phyloP scores from a whole-genome alignment of 1,140 invertebrate genomes.

The Pogonomyrmex californicus region DNA sequence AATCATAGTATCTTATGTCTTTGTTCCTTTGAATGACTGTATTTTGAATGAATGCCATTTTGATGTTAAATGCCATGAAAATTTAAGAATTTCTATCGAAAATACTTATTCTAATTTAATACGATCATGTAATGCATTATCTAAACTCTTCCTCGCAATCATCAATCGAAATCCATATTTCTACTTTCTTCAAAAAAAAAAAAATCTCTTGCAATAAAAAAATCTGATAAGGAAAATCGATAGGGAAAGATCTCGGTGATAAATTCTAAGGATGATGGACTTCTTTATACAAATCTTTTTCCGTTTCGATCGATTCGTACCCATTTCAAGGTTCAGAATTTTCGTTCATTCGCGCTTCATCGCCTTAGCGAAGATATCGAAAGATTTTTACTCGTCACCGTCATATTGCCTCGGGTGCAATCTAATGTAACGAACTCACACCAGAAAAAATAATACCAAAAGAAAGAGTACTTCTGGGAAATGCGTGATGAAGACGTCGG shows the following conservation, averaged over 20 bases:
- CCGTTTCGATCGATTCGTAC: neutral
- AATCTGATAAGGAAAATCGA: neutral
- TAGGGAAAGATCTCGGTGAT: conserved; percentile 9
- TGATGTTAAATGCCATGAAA: neutral
- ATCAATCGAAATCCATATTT: conserved; percentile 36
- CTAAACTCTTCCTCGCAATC: neutral
- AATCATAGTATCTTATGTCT: conserved; percentile 50
- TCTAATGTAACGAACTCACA: conserved; percentile 46
- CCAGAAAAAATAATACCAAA: neutral
- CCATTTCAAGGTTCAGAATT: neutral
- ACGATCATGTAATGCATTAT: neutral
- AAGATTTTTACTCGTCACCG: conserved; percentile 48
- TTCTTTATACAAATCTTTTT: conserved; percentile 17
- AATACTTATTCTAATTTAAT: neutral
- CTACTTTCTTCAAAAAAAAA: neutral
- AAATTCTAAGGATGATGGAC: conserved; percentile 21
- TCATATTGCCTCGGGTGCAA: neutral
- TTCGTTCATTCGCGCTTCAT: conserved; percentile 13
- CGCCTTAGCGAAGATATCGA: conserved; percentile 2
- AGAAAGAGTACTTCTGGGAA: conserved; percentile 24
- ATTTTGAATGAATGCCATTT: neutral
- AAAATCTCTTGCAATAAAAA: conserved; percentile 7
- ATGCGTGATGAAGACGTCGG: conserved; percentile 20
- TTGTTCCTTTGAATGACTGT: neutral
- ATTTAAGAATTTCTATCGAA: neutral